Evolutionary conservation across 2,113 vertebrate species (phyloP), one percentile per base, ranked within the genome.

Genomic region (Sinosuthora webbiana): DNA sequence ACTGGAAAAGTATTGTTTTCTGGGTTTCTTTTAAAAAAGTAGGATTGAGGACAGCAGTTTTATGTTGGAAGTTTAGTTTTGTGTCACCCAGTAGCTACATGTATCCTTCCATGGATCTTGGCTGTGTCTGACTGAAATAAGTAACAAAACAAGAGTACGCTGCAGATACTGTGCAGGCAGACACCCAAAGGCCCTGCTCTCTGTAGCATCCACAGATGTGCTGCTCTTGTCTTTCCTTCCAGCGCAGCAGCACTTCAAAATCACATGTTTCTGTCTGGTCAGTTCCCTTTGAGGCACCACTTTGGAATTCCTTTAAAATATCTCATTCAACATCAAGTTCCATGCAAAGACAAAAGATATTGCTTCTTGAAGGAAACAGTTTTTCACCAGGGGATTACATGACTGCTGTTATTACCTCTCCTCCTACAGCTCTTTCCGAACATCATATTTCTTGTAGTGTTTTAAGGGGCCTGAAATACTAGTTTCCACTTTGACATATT

Each of bases 231-330:
- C 57, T 91, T 90, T 81, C 89, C 45, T 85, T 90, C 49, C 92
- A 93, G 80, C 59, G 78, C 79, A 88, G 55, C 90, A 93, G 24
- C 50, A 67, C 96, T 90, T 95, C 73, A 95, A 78, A 95, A 95
- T 90, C 85, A 80, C 68, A 23, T 89, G 52, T 68, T 92, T 88
- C 67, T 87, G 69, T 84, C 94, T 97, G 80, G 44, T 86, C 76
- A 65, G 57, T 79, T 92, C 63, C 65, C 49, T 94, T 83, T 68
- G 78, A 97, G 89, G 87, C 60, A 89, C 44, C 69, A 57, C 37
- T 60, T 89, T 78, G 64, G 88, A 95, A 95, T 96, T 81, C 81
- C 89, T 94, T 60, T 71, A 52, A 82, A 87, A 64, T 78, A 67
- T 19, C 71, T 71, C 91, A 63, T 87, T 89, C 70, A 68, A 74